These are phyloP conservation scores for Cremastinae sp. DNA, from an alignment of 2,888 invertebrate genomes.

Conservation along the genomic window DNA sequence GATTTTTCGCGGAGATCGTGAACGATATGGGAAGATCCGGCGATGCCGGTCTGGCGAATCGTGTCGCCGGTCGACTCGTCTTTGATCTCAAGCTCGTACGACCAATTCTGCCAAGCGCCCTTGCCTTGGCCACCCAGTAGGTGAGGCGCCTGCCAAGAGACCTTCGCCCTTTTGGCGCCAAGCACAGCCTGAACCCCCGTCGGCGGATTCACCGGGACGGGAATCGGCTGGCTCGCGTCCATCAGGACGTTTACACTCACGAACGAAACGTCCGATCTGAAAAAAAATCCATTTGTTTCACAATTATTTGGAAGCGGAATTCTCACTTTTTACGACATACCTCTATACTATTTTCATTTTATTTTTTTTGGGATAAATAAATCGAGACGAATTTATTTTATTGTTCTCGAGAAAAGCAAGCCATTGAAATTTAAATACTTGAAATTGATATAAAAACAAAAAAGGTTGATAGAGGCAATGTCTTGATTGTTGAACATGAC, in stretches of 20 bases:
- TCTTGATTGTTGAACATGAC: too few species aligned
- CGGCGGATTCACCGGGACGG: constrained; percentile 90
- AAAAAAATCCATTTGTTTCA: constrained; percentile 2
- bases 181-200: constrained; percentile 90
- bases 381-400: too few species aligned
- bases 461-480: too few species aligned
- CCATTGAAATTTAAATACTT: too few species aligned
- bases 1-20: constrained; percentile 88
- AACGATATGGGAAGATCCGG: constrained; percentile 85
- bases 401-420: too few species aligned
- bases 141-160: constrained; percentile 92
- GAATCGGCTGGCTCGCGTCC: constrained; percentile 87
- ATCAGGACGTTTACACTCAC: constrained; percentile 80
- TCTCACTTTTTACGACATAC: neutral
- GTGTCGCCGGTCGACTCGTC: constrained; percentile 81
- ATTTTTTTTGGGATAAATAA: too few species aligned
- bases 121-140: constrained; percentile 86
- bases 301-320: neutral
- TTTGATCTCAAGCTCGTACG: constrained; percentile 87
- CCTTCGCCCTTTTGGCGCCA: constrained; percentile 87
- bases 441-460: neutral
- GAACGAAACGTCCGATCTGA: constrained; percentile 80
- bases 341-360: neutral
- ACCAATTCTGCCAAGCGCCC: constrained; percentile 88
- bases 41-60: constrained; percentile 81